Base-by-base conservation (phyloP, 1,140 invertebrate species). In the Brachionus koreanus region DNA sequence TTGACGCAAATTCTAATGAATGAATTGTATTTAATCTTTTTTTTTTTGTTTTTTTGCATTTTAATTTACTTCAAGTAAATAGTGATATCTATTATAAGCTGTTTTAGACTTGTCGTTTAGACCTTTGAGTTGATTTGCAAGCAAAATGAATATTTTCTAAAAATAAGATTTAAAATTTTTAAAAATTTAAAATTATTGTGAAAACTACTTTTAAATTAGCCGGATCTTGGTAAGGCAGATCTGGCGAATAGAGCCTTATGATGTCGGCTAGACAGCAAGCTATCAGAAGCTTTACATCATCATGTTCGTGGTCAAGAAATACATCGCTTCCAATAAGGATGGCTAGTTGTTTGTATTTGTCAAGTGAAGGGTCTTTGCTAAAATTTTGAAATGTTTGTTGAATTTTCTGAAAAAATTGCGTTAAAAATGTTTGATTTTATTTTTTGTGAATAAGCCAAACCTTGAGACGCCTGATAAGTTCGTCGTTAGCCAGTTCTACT, bases 261-360 rank as follows among this genome's bases (percentile, higher is more conserved):
- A 98, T 94, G 89, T 98, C 96, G 33, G 96, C 96, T 85, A 98
- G 95, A 86, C 96, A 98, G 87, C 96, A 98, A 0, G 96, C 96
- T 84, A 97, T 94, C 3, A 98, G 88, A 63, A 98, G 89, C 86
- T 97, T 94, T 0, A 98, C 95, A 90, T 98, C 96, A 85, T 93
- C 92, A 83, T 94, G 96, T 42, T 90, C 90, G 89, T 98, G 95
- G 82, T 93, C 92, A 83, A 98, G 89, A 87, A 97, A 98, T 86
- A 93, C 93, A 83, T 98, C 95, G 85, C 96, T 93, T 1, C 95
- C 95, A 72, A 98, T 90, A 89, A 97, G 94, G 61, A 98, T 87
- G n/a, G 96, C 95, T 84, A 98, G 89, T 1, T 94, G 94, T 84
- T 96, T 93, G 89, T 94, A 98, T 87, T 96, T 93, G 88, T 97